Evolutionary conservation across 2,113 vertebrate genomes (phyloP), one percentile per base, ranked within the genome.

Genomic region (Copsychus sechellarum): DNA sequence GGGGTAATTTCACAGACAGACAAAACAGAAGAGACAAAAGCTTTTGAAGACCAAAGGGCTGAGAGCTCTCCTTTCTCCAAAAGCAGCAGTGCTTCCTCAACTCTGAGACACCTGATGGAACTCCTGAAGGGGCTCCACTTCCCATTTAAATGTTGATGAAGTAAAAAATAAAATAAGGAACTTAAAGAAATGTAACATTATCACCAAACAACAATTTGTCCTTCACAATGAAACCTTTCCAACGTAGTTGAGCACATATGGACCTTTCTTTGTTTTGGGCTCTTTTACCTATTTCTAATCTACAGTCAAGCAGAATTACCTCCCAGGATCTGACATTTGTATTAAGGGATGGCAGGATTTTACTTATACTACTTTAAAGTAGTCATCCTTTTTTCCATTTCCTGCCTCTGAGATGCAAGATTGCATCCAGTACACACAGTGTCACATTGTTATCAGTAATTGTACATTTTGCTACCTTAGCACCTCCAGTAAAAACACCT

Each of bases 381-480:
- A 81, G 72, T 42, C 21, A 76, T 34, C 29, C n/a, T 87, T 92
- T 81, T 38, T 80, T 70, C 64, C 25, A 77, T 67, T 67, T 89
- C 62, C 54, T 67, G 70, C 57, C 93, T 77, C 45, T 48, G 25
- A 54, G 70, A 91, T 22, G 28, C 51, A 82, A 72, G 91, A 95
- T 40, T 51, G 22, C 50, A 58, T 43, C 22, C 51, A 65, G 22
- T 28, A 66, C 36, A 62, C 57, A 22, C 33, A 67, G 65, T 65
- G 61, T 50, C 90, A 72, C 64, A 60, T 7, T 57, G 60, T 81
- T 94, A 82, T 38, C 48, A n/a, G 74, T 72, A 89, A 88, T 64
- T 87, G 81, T 77, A 65, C 66, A 31, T 80, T 97, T 82, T 91
- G 74, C 91, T 78, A 48, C 53, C 70, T 96, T 88, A 94, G 92